Conservation (phyloP, 2,888 invertebrate species). For the Glyphotaelius pellucidus region DNA sequence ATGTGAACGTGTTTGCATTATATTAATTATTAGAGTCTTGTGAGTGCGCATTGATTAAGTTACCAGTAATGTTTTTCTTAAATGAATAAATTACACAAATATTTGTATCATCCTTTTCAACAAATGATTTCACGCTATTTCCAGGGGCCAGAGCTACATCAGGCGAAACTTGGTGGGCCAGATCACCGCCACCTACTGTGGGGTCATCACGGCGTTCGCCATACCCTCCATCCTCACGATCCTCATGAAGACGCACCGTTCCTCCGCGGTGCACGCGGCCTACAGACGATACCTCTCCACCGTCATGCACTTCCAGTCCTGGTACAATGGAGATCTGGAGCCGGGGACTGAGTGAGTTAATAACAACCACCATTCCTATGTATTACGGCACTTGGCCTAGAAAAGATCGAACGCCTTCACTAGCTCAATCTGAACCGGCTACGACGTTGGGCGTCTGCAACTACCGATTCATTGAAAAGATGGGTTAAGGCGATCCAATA, state of each 20-base stretch:
- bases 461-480: not conserved
- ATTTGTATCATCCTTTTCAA: too few species aligned
- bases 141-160: constrained; percentile 86
- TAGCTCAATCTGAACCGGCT: not conserved
- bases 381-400: too few species aligned
- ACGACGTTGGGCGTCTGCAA: not conserved
- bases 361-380: not conserved
- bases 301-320: constrained; percentile 84
- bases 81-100: too few species aligned
- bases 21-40: too few species aligned
- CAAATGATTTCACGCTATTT: not conserved
- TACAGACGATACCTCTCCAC: constrained; percentile 89
- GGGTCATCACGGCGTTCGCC: constrained; percentile 85
- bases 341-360: constrained; percentile 78
- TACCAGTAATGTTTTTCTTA: too few species aligned
- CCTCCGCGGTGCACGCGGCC: constrained; percentile 80
- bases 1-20: too few species aligned
- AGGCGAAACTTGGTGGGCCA: constrained; percentile 83
- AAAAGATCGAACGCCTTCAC: not conserved
- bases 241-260: constrained; percentile 84
- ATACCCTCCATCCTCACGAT: constrained; percentile 85
- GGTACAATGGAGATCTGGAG: constrained; percentile 86
- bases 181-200: constrained; percentile 85
- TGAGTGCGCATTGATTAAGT: too few species aligned
- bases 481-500: too few species aligned